Conservation (phyloP, 1,140 invertebrate genomes). For the Hestina assimilis region DNA sequence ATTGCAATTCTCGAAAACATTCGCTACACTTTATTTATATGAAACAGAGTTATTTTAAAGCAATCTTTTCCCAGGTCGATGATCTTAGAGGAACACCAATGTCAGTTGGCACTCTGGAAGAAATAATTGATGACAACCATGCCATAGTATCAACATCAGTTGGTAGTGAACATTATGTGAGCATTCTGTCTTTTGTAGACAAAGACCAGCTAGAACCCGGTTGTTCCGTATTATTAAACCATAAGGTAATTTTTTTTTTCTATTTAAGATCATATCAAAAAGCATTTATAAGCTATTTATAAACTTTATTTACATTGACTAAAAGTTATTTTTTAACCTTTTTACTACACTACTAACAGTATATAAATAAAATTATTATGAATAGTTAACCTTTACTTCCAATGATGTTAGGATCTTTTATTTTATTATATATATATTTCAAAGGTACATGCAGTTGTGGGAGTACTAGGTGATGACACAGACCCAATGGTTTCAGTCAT, state of each 20-base stretch:
- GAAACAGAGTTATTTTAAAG: not conserved
- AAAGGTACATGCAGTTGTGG: constrained; percentile 98
- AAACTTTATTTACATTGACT: no score
- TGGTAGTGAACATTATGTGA: constrained; percentile 99
- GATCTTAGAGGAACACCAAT: constrained; percentile 99
- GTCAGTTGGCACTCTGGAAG: constrained; percentile 99
- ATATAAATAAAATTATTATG: not conserved
- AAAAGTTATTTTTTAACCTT: no score
- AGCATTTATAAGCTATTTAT: no score
- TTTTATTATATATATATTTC: no score
- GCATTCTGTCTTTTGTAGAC: constrained; percentile 99
- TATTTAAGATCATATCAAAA: no score
- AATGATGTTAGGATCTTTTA: no score
- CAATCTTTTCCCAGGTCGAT: constrained; percentile 86
- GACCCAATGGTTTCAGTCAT: constrained; percentile 99
- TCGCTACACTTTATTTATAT: no score
- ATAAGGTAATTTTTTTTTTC: constrained; percentile 83
- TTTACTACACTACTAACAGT: not conserved
- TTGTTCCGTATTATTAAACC: constrained; percentile 98
- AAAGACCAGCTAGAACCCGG: constrained; percentile 99
- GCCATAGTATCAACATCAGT: constrained; percentile 99
- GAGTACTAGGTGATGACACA: constrained; percentile 99
- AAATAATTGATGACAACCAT: constrained; percentile 99
- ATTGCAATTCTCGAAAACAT: no score
- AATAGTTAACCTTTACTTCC: no score